Percentiles rank a stretch among this genome's conserved stretches.
These are phyloP conservation scores for Otolemur crassicaudatus DNA, from an alignment of 2,797 vertebrate species.

Conservation along the genomic window DNA sequence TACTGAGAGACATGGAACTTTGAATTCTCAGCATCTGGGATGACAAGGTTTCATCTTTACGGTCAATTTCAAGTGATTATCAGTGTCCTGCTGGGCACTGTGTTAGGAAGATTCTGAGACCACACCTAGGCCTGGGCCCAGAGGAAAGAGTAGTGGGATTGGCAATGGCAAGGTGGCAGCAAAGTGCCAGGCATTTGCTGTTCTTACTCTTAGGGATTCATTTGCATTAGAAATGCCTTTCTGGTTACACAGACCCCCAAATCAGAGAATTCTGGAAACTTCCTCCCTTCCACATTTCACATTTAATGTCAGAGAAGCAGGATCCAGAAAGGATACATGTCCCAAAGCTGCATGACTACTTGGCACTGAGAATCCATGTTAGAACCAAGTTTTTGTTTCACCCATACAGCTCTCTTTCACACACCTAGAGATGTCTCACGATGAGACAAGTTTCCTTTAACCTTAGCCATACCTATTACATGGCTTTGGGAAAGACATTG, in stretches of 20 bases:
- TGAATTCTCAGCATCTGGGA: not conserved
- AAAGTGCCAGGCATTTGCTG: not conserved
- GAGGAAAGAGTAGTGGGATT: not conserved
- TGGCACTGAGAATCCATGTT: not conserved
- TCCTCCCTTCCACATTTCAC: not conserved
- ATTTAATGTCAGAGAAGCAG: not conserved
- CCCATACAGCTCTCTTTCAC: not conserved
- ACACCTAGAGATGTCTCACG: not conserved
- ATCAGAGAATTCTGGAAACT: constrained; percentile 4
- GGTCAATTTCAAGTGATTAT: not conserved
- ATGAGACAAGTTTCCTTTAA: not conserved
- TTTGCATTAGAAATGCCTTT: not conserved
- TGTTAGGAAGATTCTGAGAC: not conserved
- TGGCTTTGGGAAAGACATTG: not conserved
- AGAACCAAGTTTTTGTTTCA: not conserved
- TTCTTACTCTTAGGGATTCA: not conserved
- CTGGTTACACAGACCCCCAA: not conserved
- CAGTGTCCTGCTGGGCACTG: not conserved
- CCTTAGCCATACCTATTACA: not conserved
- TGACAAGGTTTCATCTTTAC: not conserved
- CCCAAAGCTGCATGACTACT: not conserved
- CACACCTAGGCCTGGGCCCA: not conserved
- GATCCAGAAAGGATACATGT: constrained; percentile 7
- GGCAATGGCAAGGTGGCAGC: fast-evolving
- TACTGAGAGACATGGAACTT: not conserved